Evolutionary conservation across 2,797 vertebrate genomes (phyloP).

Genomic region (Amblyopsis hoosieri): DNA sequence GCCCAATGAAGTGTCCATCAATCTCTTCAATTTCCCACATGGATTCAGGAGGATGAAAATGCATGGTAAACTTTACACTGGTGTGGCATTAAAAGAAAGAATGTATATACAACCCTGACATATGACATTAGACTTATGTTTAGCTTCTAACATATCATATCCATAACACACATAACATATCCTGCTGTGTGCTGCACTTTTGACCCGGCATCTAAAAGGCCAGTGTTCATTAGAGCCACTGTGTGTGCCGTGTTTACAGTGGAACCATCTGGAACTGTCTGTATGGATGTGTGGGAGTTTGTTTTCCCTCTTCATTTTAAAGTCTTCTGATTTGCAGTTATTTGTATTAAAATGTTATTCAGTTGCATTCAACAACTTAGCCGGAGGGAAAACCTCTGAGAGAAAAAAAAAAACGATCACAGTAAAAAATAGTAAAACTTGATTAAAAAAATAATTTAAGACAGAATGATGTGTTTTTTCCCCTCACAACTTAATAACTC

Average conservation of each 20-base stretch:
- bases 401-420: constrained; percentile 1
- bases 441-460: too few species aligned
- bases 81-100: constrained; percentile 36
- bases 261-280: constrained; percentile 31
- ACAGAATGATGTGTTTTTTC: too few species aligned
- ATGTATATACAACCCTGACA: constrained; percentile 59
- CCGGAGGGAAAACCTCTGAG: not conserved
- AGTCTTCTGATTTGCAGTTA: not conserved
- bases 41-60: constrained; percentile 43
- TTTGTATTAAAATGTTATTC: not conserved
- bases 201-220: constrained; percentile 46
- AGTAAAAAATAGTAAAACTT: too few species aligned
- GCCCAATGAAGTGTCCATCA: constrained; percentile 57
- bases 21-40: constrained; percentile 54
- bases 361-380: not conserved
- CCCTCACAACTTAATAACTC: too few species aligned
- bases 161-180: not conserved
- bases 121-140: constrained; percentile 59
- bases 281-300: not conserved
- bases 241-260: constrained; percentile 25
- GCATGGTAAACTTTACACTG: constrained; percentile 55
- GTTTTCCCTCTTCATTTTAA: not conserved
- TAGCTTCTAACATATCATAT: constrained; percentile 27
- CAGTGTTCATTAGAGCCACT: constrained; percentile 26
- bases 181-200: constrained; percentile 35